A percentile compares a stretch with the other conserved stretches of the same genome.
phyloP scores from a whole-genome alignment of 2,113 vertebrate species.

The Panthera uncia region DNA sequence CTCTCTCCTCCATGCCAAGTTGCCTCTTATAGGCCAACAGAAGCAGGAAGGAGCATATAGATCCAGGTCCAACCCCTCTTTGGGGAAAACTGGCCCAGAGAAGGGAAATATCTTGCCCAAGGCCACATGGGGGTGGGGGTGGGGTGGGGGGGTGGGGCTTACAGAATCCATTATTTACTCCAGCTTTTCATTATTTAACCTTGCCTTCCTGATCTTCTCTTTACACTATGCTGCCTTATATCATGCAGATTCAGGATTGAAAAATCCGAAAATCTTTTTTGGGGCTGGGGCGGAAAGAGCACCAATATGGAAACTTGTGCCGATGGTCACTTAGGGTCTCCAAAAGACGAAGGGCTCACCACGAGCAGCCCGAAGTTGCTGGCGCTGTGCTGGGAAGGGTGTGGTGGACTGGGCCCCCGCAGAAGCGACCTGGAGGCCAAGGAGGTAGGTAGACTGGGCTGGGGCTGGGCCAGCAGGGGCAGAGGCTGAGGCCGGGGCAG shows the following conservation, averaged over 20 bases:
- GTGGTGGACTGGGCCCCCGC: constrained; percentile 9
- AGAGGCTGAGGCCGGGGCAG: not conserved
- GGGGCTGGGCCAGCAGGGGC: constrained; percentile 38
- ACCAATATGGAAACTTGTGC: not conserved
- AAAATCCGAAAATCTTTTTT: not conserved
- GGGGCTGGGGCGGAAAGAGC: not conserved
- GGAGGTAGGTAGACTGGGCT: not conserved
- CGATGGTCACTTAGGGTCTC: not conserved
- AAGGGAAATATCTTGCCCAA: constrained; percentile 1
- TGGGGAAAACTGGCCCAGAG: not conserved
- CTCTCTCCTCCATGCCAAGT: not conserved
- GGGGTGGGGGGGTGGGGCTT: rapidly evolving
- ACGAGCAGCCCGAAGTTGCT: not conserved
- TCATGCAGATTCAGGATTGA: not conserved
- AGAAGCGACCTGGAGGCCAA: not conserved
- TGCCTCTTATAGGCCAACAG: not conserved
- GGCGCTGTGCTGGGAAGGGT: not conserved
- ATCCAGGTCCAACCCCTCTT: not conserved
- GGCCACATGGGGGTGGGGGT: not conserved
- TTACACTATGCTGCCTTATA: not conserved
- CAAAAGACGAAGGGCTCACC: not conserved
- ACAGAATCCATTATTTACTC: not conserved
- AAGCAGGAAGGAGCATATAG: not conserved
- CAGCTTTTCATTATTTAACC: not conserved
- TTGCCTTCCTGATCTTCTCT: not conserved